Percentiles rank a stretch among this genome's conserved stretches.
phyloP scores from a whole-genome alignment of 2,797 vertebrate genomes.

The Peromyscus aztecus region DNA sequence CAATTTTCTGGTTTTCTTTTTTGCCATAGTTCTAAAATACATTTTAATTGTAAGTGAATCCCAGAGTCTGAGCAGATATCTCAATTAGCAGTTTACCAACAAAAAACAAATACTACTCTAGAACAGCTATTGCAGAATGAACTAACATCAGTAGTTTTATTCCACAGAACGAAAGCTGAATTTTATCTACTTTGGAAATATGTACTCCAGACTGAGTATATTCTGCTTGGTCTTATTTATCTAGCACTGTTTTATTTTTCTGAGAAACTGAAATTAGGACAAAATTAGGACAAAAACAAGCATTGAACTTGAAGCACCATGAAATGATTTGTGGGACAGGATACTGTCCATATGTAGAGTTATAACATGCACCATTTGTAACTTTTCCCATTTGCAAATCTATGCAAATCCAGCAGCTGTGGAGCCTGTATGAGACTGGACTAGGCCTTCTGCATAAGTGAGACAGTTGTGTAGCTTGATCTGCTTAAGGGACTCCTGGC shows the following conservation, averaged over 20 bases:
- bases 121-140: neutral
- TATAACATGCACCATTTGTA: neutral
- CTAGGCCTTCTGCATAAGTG: no score
- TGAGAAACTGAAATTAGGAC: neutral
- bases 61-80: neutral
- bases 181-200: constrained; percentile 26
- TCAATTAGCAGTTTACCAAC: constrained; percentile 38
- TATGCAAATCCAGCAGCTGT: neutral
- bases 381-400: neutral
- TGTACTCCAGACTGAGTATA: neutral
- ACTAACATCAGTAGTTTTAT: neutral
- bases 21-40: constrained; percentile 7
- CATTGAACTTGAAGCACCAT: neutral
- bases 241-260: no score
- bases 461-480: no score
- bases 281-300: neutral
- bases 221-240: neutral
- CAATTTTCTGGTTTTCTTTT: constrained; percentile 43
- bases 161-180: neutral
- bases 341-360: neutral
- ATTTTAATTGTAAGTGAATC: constrained; percentile 69
- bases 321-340: neutral
- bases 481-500: no score
- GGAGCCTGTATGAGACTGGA: no score
- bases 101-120: neutral